Evolutionary conservation across 2,797 vertebrate species (phyloP).

Genomic region (Cygnus olor): DNA sequence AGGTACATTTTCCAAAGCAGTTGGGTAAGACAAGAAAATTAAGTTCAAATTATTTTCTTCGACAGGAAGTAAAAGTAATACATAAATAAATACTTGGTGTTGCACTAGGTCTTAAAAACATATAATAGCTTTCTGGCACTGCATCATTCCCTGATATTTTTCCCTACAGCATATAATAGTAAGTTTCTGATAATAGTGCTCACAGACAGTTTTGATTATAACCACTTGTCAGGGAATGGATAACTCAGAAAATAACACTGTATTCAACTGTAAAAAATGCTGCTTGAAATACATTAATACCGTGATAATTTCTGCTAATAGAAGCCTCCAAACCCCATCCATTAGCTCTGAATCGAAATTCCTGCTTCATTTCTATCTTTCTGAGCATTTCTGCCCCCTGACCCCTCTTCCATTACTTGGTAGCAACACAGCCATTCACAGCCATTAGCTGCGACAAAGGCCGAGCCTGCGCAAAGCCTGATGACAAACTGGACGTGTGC

Average conservation of each 20-base stretch:
- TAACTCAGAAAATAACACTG: constrained; percentile 67
- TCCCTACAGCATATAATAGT: constrained; percentile 59
- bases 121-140: constrained; percentile 56
- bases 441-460: not conserved
- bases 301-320: constrained; percentile 59
- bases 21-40: constrained; percentile 70
- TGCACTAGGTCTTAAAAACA: constrained; percentile 72
- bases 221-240: constrained; percentile 65
- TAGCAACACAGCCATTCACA: not conserved
- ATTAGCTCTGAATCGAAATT: constrained; percentile 38
- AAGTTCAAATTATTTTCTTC: constrained; percentile 75
- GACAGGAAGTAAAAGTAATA: constrained; percentile 53
- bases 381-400: constrained; percentile 11
- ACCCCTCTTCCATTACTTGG: not conserved
- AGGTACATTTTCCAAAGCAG: constrained; percentile 53
- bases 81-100: constrained; percentile 70
- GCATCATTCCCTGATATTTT: constrained; percentile 45
- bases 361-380: constrained; percentile 15
- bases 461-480: not conserved
- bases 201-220: constrained; percentile 75
- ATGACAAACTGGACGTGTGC: fast-evolving
- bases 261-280: constrained; percentile 62
- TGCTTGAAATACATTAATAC: constrained; percentile 69
- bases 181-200: constrained; percentile 68
- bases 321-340: constrained; percentile 43